phyloP scores from a whole-genome alignment of 1,140 invertebrate genomes.

The Ceratoteleas bidentatus region DNA sequence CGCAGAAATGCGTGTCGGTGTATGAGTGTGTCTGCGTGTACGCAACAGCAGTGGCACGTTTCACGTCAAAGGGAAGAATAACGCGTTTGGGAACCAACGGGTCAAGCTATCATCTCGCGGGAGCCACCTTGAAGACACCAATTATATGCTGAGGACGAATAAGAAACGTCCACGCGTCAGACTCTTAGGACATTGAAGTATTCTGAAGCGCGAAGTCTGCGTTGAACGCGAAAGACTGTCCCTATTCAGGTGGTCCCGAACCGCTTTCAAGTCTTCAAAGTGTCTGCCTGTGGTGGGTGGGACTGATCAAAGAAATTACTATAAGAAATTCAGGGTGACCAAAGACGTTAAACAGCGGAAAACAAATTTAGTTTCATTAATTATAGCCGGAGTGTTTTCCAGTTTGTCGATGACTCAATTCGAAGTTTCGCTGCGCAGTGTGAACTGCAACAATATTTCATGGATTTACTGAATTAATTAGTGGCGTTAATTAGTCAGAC shows the following conservation, averaged over 20 bases:
- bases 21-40: constrained; percentile 10
- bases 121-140: constrained; percentile 56
- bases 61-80: constrained; percentile 17
- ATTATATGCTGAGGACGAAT: constrained; percentile 59
- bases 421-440: no score
- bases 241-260: constrained; percentile 62
- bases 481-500: no score
- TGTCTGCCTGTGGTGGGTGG: constrained; percentile 30
- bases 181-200: constrained; percentile 54
- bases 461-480: no score
- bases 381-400: no score
- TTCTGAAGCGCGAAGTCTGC: constrained; percentile 52
- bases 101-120: neutral
- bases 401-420: no score
- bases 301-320: constrained; percentile 1
- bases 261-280: constrained; percentile 60
- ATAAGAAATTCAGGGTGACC: neutral
- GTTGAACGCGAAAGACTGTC: constrained; percentile 54
- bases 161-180: constrained; percentile 50
- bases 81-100: neutral
- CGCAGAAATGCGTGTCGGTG: constrained; percentile 13
- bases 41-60: constrained; percentile 22
- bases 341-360: neutral
- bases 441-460: no score
- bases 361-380: neutral